phyloP scores from a whole-genome alignment of 2,888 invertebrate species.

The Macaria liturata region DNA sequence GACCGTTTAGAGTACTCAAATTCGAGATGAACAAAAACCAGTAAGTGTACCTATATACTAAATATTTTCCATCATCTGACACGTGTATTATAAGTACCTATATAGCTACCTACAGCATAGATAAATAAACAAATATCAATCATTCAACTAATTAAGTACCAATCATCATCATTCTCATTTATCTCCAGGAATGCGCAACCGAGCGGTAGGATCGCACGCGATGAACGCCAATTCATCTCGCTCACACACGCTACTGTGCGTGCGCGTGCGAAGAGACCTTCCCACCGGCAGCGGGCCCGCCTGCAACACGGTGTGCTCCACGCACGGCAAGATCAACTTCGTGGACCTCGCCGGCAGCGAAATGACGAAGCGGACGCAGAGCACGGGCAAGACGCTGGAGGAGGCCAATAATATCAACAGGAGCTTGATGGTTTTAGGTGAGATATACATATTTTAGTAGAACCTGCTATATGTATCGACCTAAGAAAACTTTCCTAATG shows the following conservation, averaged over 20 bases:
- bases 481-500: too few relatives aligned
- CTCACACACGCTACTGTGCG: constrained; percentile 95
- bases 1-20: too few relatives aligned
- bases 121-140: too few relatives aligned
- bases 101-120: too few relatives aligned
- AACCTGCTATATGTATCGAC: too few relatives aligned
- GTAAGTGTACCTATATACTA: too few relatives aligned
- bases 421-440: constrained; percentile 96
- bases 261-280: constrained; percentile 93
- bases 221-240: constrained; percentile 97
- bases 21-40: too few relatives aligned
- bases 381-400: constrained; percentile 93
- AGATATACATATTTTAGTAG: constrained; percentile 38
- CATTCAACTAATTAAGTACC: too few relatives aligned
- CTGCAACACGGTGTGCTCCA: constrained; percentile 83
- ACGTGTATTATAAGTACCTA: too few relatives aligned
- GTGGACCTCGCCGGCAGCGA: constrained; percentile 98
- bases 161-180: background rate
- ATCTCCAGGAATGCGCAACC: constrained; percentile 91
- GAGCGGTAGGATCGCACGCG: constrained; percentile 94
- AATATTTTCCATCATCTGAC: too few relatives aligned
- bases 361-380: constrained; percentile 95
- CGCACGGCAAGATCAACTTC: constrained; percentile 97
- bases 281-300: constrained; percentile 91
- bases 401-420: constrained; percentile 98